These are phyloP conservation scores for Pogonocherus hispidulus DNA, from an alignment of 2,888 invertebrate genomes.

Conservation along the genomic window DNA sequence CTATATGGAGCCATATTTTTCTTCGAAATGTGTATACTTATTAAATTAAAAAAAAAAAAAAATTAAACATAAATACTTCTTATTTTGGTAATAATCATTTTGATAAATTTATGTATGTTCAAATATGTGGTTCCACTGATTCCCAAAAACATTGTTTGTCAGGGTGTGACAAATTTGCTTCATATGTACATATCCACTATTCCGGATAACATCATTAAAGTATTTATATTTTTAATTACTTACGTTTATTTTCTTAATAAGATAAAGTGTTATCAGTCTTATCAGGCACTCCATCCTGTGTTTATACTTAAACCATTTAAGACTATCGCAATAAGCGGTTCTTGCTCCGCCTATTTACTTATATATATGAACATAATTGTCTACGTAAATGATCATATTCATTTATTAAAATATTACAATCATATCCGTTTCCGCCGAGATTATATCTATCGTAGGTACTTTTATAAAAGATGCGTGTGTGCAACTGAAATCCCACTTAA, in stretches of 20 bases:
- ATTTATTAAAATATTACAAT: slow-evolving; percentile 28
- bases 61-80: too few species aligned
- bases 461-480: slow-evolving; percentile 19
- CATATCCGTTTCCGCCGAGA: slow-evolving; percentile 29
- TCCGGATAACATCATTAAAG: neutral
- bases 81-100: too few species aligned
- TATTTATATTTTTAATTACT: neutral
- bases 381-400: slow-evolving; percentile 25
- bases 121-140: too few species aligned
- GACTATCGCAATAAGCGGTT: slow-evolving; percentile 10
- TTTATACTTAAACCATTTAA: slow-evolving; percentile 13
- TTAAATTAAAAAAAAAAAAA: too few species aligned
- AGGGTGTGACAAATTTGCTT: too few species aligned
- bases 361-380: slow-evolving; percentile 19
- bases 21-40: too few species aligned
- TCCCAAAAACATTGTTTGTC: too few species aligned
- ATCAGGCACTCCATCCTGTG: slow-evolving; percentile 19
- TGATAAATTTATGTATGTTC: too few species aligned
- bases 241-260: slow-evolving; percentile 4
- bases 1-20: too few species aligned
- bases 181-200: too few species aligned
- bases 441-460: slow-evolving; percentile 20
- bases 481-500: slow-evolving; percentile 25
- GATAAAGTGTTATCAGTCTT: slow-evolving; percentile 15
- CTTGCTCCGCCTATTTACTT: slow-evolving; percentile 15